phyloP scores from a whole-genome alignment of 2,888 invertebrate species.

The Gymnoscelis rufifasciata region DNA sequence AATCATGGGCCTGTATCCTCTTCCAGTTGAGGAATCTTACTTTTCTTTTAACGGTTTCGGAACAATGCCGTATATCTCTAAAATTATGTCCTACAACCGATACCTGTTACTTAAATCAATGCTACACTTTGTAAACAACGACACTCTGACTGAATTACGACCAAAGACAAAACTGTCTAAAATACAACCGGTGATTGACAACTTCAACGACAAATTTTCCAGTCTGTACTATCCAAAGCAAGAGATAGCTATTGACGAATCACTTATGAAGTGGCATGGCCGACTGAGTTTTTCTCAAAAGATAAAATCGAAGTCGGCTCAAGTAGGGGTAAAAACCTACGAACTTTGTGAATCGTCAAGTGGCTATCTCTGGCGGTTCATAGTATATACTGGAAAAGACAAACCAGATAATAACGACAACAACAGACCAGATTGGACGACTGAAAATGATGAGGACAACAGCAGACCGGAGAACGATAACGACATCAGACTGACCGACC shows the following conservation, averaged over 20 bases:
- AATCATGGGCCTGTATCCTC: constrained; percentile 29
- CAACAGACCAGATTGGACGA: background rate
- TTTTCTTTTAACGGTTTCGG: constrained; percentile 30
- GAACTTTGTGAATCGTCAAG: constrained; percentile 8
- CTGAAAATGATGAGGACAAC: constrained; percentile 3
- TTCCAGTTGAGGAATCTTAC: constrained; percentile 26
- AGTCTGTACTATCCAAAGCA: constrained; percentile 9
- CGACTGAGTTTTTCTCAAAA: constrained; percentile 2
- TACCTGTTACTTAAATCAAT: constrained; percentile 27
- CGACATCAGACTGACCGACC: constrained; percentile 1
- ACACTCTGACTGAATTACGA: constrained; percentile 5
- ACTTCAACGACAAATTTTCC: constrained; percentile 12
- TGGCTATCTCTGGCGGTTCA: constrained; percentile 9
- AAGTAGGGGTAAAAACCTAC: constrained; percentile 9
- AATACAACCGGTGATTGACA: constrained; percentile 9
- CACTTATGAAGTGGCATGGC: constrained; percentile 7
- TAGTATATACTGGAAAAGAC: constrained; percentile 5
- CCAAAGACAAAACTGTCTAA: constrained; percentile 7
- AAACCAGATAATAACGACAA: background rate
- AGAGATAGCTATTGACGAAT: constrained; percentile 12
- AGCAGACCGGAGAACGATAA: background rate
- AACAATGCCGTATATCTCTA: constrained; percentile 25
- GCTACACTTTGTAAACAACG: constrained; percentile 27
- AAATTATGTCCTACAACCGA: constrained; percentile 31
- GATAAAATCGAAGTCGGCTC: background rate